A percentile compares a stretch with the other conserved stretches of the same genome.
Conservation (phyloP, 2,797 vertebrate genomes). For the Galagoides demidoff region DNA sequence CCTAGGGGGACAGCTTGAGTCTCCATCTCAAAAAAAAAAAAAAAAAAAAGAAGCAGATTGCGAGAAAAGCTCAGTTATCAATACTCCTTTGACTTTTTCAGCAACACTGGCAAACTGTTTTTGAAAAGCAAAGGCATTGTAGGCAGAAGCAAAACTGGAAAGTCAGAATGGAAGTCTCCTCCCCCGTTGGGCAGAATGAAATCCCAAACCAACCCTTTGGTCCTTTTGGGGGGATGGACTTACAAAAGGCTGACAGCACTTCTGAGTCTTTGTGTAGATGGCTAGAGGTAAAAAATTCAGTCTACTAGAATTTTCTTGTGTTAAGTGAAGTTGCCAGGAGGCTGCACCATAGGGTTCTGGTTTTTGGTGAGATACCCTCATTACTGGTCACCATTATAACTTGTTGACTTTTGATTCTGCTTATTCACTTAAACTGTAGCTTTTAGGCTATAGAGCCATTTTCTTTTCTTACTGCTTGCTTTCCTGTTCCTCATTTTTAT, state of each 20-base stretch:
- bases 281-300: not conserved
- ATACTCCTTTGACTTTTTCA: slow-evolving; percentile 39
- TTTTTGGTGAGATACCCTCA: not conserved
- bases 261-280: not conserved
- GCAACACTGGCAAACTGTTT: not conserved
- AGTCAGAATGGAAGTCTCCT: not conserved
- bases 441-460: not conserved
- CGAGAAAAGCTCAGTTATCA: slow-evolving; percentile 62
- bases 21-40: no score
- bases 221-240: not conserved
- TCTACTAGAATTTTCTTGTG: not conserved
- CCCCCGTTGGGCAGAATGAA: not conserved
- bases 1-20: no score
- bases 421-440: slow-evolving; percentile 45
- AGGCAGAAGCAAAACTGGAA: slow-evolving; percentile 17
- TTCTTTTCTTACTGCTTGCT: not conserved
- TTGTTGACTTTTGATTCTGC: slow-evolving; percentile 35
- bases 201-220: not conserved
- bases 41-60: slow-evolving; percentile 43
- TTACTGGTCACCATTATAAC: not conserved
- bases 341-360: not conserved
- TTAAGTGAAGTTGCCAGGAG: slow-evolving; percentile 46
- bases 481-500: slow-evolving; percentile 26
- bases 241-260: not conserved
- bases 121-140: slow-evolving; percentile 50